Base-by-base conservation (phyloP, 2,113 vertebrate species). In the Phainopepla nitens region DNA sequence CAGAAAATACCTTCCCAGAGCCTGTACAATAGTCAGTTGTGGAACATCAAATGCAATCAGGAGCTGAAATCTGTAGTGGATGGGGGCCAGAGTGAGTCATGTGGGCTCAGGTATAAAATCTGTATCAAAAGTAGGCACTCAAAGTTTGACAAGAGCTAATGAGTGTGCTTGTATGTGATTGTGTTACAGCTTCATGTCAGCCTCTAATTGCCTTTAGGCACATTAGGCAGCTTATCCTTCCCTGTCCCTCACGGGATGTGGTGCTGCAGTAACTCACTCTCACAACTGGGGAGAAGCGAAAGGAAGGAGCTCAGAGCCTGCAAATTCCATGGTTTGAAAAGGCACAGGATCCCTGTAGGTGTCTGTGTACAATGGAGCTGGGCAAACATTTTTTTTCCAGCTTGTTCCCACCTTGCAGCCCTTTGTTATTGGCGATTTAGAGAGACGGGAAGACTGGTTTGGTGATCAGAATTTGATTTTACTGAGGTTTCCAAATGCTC, bases 1-100 rank as follows among this genome's bases (percentile, higher is more conserved):
- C 84, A 85, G 90, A 94, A 94, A 96, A 92, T 64, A 41, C 56
- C 85, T 94, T 92, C 80, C 82, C 22, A 8, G 66, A 93, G 82
- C 92, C 87, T 91, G 86, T 61, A 93, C 90, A 94, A 89, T 88
- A 96, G 93, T 88, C 89, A 90, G 84, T 60, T 93, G 93, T 83
- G 56, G 87, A 96, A 58, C 82, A 92, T 91, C 69, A 93, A 88
- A 83, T 93, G 91, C 87, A 95, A 95, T 93, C 82, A 96, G 87
- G 86, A 82, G 73, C 81, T 90, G 90, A 92, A 91, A 96, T 91
- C 76, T 97, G 23, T 82, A 71, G 87, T 86, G 88, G 86, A 61
- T 82, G 84, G 79, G 79, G 72, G 51, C 85, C 89, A 75, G 80
- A 62, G 47, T 9, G 76, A 83, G 51, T 92, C 65, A 58, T 20